Percentiles rank a stretch among this genome's conserved stretches.
Conservation (phyloP, 2,113 vertebrate genomes). For the Xyrauchen texanus region DNA sequence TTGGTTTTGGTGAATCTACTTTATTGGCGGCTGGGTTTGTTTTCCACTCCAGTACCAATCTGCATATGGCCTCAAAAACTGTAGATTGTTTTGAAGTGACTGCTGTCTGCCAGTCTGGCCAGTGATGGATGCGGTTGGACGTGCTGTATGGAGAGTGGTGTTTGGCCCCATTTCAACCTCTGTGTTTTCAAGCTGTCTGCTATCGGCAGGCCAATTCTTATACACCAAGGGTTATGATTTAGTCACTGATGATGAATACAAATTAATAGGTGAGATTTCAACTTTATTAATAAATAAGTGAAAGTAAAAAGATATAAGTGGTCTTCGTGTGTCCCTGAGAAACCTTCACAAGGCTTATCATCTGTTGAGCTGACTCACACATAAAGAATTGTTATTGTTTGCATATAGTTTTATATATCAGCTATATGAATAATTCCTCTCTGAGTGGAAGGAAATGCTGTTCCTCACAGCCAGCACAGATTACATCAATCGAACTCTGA, state of each 20-base stretch:
- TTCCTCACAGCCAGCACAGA: conserved; percentile 46
- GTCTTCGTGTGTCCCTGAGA: neutral
- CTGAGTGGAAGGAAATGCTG: conserved; percentile 45
- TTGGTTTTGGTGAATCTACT: conserved; percentile 78
- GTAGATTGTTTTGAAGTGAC: conserved; percentile 54
- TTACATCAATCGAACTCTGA: conserved; percentile 47
- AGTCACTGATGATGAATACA: neutral
- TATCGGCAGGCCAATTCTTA: neutral
- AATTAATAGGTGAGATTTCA: neutral
- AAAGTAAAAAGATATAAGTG: neutral
- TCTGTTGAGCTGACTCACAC: conserved; percentile 23
- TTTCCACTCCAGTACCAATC: conserved; percentile 66
- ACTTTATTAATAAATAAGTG: neutral
- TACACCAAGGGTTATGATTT: neutral
- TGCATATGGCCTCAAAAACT: conserved; percentile 57
- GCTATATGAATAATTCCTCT: conserved; percentile 7
- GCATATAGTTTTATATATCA: conserved; percentile 40
- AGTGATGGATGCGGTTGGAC: neutral
- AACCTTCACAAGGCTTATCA: conserved; percentile 1
- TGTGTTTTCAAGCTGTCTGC: neutral
- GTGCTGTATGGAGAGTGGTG: neutral
- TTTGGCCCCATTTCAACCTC: neutral
- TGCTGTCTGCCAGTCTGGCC: conserved; percentile 1
- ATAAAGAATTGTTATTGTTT: conserved; percentile 37
- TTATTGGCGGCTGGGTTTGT: conserved; percentile 66